Evolutionary conservation across 2,797 vertebrate species (phyloP).

Genomic region (Diglossa cyanea): DNA sequence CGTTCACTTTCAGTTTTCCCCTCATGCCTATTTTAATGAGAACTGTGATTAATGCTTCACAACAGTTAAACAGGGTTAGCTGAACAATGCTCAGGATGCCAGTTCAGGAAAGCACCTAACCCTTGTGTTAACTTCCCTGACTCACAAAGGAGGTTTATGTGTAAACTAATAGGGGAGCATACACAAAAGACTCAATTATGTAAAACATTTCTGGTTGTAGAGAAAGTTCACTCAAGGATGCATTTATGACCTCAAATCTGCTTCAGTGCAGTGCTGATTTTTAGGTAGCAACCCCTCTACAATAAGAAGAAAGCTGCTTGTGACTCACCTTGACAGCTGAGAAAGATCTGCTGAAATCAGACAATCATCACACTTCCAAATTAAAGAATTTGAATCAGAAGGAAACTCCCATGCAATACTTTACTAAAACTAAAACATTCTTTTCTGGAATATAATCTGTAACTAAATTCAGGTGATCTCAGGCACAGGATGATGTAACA

Average conservation of each 20-base stretch:
- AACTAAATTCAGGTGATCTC: background rate
- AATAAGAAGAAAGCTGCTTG: background rate
- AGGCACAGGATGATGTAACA: background rate
- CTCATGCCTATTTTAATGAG: background rate
- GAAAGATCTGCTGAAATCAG: background rate
- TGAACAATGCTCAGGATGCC: background rate
- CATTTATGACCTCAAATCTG: background rate
- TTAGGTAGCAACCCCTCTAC: background rate
- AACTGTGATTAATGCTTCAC: background rate
- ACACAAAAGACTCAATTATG: background rate
- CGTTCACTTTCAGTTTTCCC: accelerated
- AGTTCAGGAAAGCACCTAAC: background rate
- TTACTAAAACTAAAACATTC: background rate
- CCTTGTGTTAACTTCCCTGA: background rate
- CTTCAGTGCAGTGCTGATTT: background rate
- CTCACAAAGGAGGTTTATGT: background rate
- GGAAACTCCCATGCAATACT: background rate
- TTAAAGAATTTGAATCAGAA: background rate
- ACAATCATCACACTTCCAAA: background rate
- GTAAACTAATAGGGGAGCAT: background rate
- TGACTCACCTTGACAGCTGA: background rate
- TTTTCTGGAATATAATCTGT: background rate
- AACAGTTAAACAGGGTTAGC: background rate
- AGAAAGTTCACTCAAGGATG: background rate
- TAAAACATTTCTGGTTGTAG: background rate